Evolutionary conservation across 2,113 vertebrate genomes (phyloP).

Genomic region (Baryphthengus martii): DNA sequence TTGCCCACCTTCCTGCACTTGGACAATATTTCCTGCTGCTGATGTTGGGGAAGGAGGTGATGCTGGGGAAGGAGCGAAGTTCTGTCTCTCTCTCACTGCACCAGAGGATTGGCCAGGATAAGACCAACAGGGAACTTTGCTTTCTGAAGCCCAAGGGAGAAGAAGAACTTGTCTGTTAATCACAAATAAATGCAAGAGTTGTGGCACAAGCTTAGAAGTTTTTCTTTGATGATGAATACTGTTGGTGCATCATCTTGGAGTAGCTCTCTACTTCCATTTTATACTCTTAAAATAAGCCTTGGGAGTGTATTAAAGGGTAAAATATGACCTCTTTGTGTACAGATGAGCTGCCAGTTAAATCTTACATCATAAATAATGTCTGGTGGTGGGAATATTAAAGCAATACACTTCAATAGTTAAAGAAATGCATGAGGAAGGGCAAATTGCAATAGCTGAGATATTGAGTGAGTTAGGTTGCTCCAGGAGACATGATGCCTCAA

Average conservation of each 20-base stretch:
- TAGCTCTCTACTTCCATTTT: rapidly evolving
- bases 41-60: neutral
- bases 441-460: neutral
- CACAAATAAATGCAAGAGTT: neutral
- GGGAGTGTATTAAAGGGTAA: neutral
- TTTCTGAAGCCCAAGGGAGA: neutral
- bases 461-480: neutral
- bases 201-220: neutral
- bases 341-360: neutral
- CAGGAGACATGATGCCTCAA: neutral
- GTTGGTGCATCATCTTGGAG: neutral
- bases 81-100: neutral
- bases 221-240: neutral
- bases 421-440: neutral
- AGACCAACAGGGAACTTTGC: neutral
- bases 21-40: neutral
- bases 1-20: neutral
- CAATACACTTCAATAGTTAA: neutral
- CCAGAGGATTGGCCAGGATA: neutral
- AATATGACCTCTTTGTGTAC: neutral
- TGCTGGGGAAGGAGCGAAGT: neutral
- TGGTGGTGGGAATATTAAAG: neutral
- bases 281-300: neutral
- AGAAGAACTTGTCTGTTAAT: neutral
- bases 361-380: neutral